A percentile compares a stretch with the other conserved stretches of the same genome.
These are phyloP conservation scores for Sinhomidia bicolor DNA, from an alignment of 2,888 invertebrate species.

Conservation along the genomic window DNA sequence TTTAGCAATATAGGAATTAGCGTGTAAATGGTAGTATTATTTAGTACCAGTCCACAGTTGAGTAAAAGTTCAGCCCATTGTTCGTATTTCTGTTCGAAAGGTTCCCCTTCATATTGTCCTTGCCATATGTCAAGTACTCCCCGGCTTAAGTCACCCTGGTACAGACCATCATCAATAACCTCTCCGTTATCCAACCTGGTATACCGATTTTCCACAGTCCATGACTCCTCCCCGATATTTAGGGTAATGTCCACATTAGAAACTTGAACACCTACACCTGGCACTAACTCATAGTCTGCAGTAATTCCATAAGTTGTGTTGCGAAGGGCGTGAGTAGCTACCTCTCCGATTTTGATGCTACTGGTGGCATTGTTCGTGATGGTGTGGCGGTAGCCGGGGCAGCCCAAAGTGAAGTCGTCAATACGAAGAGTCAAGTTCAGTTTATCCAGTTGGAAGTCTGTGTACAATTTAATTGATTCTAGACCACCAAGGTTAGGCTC, in stretches of 20 bases:
- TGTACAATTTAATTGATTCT: neutral
- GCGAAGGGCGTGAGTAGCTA: neutral
- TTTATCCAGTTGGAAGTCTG: neutral
- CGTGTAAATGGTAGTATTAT: neutral
- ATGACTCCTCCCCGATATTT: neutral
- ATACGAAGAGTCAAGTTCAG: neutral
- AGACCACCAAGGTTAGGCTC: constrained; percentile 16
- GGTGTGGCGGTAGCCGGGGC: constrained; percentile 26
- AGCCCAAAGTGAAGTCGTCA: neutral
- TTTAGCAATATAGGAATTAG: neutral
- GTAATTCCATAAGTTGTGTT: constrained; percentile 32
- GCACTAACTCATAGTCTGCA: constrained; percentile 22
- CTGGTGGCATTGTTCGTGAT: constrained; percentile 28
- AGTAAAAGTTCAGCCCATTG: constrained; percentile 46
- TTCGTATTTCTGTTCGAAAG: constrained; percentile 49
- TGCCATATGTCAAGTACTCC: constrained; percentile 42
- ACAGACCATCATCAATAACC: constrained; percentile 38
- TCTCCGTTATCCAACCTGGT: constrained; percentile 26
- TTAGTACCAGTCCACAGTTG: constrained; percentile 60
- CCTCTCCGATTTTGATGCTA: neutral
- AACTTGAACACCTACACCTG: constrained; percentile 42
- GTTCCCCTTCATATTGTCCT: constrained; percentile 31
- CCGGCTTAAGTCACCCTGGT: neutral
- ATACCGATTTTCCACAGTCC: constrained; percentile 29
- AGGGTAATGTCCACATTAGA: constrained; percentile 41